Evolutionary conservation across 2,888 invertebrate genomes (phyloP).

Genomic region (Acleris sparsana): DNA sequence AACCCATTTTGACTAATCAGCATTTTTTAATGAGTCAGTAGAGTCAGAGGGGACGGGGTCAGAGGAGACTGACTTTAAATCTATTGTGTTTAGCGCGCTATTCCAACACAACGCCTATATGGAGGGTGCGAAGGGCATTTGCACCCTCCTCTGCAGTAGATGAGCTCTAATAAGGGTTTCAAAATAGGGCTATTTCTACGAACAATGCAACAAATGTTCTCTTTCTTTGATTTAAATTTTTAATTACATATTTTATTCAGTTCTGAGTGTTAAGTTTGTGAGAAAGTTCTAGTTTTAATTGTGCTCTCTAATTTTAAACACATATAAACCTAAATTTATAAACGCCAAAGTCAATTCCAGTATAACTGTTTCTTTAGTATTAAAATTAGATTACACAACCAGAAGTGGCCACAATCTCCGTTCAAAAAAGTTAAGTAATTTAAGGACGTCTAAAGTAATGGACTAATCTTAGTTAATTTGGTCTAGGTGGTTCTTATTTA

Average conservation of each 20-base stretch:
- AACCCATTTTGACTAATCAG: constrained; percentile 31
- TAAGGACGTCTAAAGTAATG: too few species aligned
- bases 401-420: too few species aligned
- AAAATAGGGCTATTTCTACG: constrained; percentile 20
- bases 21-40: constrained; percentile 22
- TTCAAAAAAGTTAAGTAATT: too few species aligned
- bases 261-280: constrained; percentile 8
- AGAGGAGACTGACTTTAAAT: constrained; percentile 7
- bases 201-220: constrained; percentile 30
- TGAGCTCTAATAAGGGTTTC: constrained; percentile 32
- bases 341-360: too few species aligned
- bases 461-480: too few species aligned
- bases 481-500: too few species aligned
- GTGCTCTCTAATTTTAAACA: too few species aligned
- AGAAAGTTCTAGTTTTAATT: too few species aligned
- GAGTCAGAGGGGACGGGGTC: constrained; percentile 8
- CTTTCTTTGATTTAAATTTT: constrained; percentile 33
- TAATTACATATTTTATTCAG: constrained; percentile 21
- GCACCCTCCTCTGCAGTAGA: constrained; percentile 29
- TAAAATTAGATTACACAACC: too few species aligned
- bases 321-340: too few species aligned
- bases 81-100: constrained; percentile 25
- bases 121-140: constrained; percentile 30
- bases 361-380: too few species aligned
- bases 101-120: neutral